phyloP scores from a whole-genome alignment of 2,113 vertebrate genomes.

The Haemorhous mexicanus region DNA sequence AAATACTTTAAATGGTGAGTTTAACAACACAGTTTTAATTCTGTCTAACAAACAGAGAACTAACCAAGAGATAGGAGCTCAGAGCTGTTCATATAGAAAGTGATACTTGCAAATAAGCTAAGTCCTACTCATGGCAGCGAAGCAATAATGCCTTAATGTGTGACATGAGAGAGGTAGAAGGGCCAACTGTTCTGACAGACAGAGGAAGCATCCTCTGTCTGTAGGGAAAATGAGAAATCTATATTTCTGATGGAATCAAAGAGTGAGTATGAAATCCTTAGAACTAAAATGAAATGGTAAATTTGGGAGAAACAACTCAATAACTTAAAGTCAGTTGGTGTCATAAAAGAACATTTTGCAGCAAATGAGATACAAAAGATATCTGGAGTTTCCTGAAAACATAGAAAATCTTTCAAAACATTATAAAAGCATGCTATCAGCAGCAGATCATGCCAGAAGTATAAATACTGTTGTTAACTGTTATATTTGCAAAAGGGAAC shows the following conservation, averaged over 20 bases:
- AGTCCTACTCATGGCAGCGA: neutral
- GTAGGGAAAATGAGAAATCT: neutral
- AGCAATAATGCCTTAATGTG: neutral
- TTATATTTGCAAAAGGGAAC: neutral
- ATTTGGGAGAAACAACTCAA: fast-evolving
- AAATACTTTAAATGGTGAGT: neutral
- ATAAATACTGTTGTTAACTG: neutral
- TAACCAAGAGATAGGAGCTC: neutral
- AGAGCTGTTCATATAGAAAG: neutral
- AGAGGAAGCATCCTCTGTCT: neutral
- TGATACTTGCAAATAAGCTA: neutral
- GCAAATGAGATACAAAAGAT: neutral
- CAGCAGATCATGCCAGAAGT: neutral
- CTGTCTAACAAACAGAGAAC: neutral
- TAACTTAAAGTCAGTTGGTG: neutral
- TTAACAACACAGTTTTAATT: neutral
- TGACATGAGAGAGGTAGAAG: neutral
- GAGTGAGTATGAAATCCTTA: neutral
- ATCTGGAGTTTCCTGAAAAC: neutral
- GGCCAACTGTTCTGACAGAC: neutral
- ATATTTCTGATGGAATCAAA: neutral
- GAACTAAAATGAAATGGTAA: neutral
- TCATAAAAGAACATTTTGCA: neutral
- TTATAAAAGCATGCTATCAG: neutral
- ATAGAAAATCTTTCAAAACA: neutral